A percentile compares a stretch with the other conserved stretches of the same genome.
These are phyloP conservation scores for Disparrhopalites patrizii DNA, from an alignment of 2,888 invertebrate species.

Conservation along the genomic window DNA sequence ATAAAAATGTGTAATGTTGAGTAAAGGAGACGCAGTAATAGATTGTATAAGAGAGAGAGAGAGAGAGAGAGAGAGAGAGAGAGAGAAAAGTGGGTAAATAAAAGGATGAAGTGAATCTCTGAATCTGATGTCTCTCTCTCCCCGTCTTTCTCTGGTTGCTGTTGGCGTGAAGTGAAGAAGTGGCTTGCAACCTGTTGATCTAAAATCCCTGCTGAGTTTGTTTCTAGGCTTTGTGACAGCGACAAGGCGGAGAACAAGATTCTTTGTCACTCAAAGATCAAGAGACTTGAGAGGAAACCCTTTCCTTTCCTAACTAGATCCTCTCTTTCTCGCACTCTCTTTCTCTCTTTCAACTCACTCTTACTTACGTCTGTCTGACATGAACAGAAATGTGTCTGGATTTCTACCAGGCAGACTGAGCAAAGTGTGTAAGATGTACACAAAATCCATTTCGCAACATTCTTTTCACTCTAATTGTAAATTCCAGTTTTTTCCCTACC, in stretches of 20 bases:
- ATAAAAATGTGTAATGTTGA: no score
- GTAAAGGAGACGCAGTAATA: no score
- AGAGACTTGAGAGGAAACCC: neutral
- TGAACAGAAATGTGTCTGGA: neutral
- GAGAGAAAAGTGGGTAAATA: no score
- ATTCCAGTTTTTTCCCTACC: neutral
- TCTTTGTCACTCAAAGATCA: conserved; percentile 10
- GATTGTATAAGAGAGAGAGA: no score
- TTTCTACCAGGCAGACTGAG: no score
- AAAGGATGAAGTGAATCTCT: neutral
- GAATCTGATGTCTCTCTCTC: no score
- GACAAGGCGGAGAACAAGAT: conserved; percentile 10
- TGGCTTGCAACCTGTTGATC: conserved; percentile 10
- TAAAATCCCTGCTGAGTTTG: conserved; percentile 11
- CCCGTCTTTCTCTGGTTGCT: no score
- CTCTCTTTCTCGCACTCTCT: neutral
- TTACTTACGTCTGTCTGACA: no score
- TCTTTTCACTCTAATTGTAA: conserved; percentile 5
- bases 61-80: no score
- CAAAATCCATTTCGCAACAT: neutral
- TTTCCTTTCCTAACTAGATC: neutral
- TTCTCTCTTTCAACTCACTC: no score
- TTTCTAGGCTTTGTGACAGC: conserved; percentile 7
- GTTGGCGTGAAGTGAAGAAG: neutral
- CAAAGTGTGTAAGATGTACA: no score